These are phyloP conservation scores for Dorcus parallelipipedus DNA, from an alignment of 2,888 invertebrate species.

Conservation along the genomic window DNA sequence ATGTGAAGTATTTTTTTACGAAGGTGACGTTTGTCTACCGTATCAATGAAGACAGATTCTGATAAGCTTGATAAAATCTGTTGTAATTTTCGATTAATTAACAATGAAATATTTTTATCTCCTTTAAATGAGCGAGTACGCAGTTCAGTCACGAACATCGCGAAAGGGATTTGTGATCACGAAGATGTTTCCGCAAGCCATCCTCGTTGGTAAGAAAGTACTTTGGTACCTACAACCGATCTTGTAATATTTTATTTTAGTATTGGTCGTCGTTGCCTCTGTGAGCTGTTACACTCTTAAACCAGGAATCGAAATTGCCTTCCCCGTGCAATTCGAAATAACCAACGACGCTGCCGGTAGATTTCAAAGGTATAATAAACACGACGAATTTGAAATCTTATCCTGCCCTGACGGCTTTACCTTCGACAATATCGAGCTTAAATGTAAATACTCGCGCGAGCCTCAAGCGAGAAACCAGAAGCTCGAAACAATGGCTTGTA, in stretches of 20 bases:
- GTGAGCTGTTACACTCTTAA: constrained; percentile 11
- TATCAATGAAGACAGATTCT: too few relatives aligned
- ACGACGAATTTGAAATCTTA: constrained; percentile 14
- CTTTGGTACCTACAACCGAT: background rate
- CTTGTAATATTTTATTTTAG: background rate
- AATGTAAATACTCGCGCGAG: constrained; percentile 6
- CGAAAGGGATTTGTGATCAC: too few relatives aligned
- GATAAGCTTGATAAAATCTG: too few relatives aligned
- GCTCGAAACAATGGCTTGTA: constrained; percentile 8
- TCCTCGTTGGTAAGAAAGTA: too few relatives aligned
- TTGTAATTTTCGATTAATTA: too few relatives aligned
- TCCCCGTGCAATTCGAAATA: constrained; percentile 12
- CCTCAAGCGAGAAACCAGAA: background rate
- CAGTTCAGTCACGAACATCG: too few relatives aligned
- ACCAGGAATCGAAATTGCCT: constrained; percentile 1
- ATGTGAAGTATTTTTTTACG: too few relatives aligned
- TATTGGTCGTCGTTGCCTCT: background rate
- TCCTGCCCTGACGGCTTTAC: constrained; percentile 20
- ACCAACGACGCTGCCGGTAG: background rate
- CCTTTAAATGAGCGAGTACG: too few relatives aligned
- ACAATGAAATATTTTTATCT: too few relatives aligned
- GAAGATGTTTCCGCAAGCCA: too few relatives aligned
- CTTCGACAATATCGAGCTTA: constrained; percentile 19
- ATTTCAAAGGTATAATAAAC: constrained; percentile 11
- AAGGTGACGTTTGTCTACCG: too few relatives aligned